phyloP scores from a whole-genome alignment of 1,140 invertebrate species.

The Calosoma granatense region DNA sequence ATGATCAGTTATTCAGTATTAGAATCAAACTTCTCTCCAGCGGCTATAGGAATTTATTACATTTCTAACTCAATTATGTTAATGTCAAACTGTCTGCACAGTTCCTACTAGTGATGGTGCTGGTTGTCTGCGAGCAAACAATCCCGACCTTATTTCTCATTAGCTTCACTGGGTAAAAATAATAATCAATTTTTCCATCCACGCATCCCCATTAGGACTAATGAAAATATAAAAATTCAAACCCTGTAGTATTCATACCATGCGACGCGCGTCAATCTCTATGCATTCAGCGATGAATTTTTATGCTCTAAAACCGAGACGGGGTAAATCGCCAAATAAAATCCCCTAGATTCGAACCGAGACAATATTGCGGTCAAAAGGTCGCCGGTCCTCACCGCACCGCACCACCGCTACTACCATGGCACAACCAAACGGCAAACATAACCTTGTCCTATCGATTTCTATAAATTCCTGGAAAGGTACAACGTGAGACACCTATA shows the following conservation, averaged over 20 bases:
- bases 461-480: too few species aligned
- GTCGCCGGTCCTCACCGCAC: not conserved
- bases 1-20: too few species aligned
- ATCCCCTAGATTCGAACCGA: conserved; percentile 4
- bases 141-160: not conserved
- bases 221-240: conserved; percentile 7
- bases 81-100: too few species aligned
- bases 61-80: too few species aligned
- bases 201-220: not conserved
- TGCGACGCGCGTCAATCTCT: not conserved
- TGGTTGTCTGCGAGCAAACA: too few species aligned
- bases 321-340: conserved; percentile 3
- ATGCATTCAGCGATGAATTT: conserved; percentile 2
- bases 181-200: not conserved
- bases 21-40: too few species aligned
- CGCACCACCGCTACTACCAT: not conserved
- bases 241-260: not conserved
- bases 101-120: too few species aligned
- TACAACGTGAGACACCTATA: too few species aligned
- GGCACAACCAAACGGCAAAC: not conserved
- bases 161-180: not conserved
- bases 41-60: too few species aligned
- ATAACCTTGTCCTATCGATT: not conserved
- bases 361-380: conserved; percentile 8
- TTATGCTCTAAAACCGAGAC: not conserved